These are phyloP conservation scores for Dreissena rostriformis DNA, from an alignment of 1,140 invertebrate species.

Conservation along the genomic window DNA sequence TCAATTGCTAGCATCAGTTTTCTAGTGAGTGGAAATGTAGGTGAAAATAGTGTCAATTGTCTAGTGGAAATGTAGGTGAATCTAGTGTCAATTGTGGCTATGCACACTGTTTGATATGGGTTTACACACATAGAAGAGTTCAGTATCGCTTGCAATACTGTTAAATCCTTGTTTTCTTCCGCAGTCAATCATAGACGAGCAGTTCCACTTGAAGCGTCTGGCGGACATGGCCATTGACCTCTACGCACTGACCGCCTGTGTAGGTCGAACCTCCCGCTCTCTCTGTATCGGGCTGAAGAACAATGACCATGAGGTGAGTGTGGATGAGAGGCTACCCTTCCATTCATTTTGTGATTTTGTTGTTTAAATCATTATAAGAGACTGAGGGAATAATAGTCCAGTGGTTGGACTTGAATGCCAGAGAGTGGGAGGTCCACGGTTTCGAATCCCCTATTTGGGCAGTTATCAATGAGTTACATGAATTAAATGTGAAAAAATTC, in stretches of 20 bases:
- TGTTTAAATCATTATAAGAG: not conserved
- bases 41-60: too few relatives aligned
- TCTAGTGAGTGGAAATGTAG: too few relatives aligned
- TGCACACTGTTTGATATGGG: not conserved
- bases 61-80: too few relatives aligned
- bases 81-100: too few relatives aligned
- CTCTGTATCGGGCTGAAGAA: slow-evolving; percentile 89
- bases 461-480: not conserved
- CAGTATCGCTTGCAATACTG: not conserved
- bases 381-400: not conserved
- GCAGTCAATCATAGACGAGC: slow-evolving; percentile 77
- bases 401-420: not conserved
- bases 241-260: slow-evolving; percentile 78
- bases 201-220: slow-evolving; percentile 74
- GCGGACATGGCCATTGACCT: slow-evolving; percentile 78
- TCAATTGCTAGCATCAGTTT: too few relatives aligned
- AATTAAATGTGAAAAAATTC: not conserved
- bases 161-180: slow-evolving; percentile 6
- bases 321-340: not conserved
- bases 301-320: slow-evolving; percentile 85
- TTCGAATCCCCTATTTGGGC: not conserved
- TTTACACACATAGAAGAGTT: not conserved
- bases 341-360: not conserved
- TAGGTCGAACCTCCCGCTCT: slow-evolving; percentile 76
- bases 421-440: not conserved